Percentiles rank a stretch among this genome's conserved stretches.
Evolutionary conservation across 2,797 vertebrate species (phyloP).

Genomic region (Poeciliopsis presidionis): DNA sequence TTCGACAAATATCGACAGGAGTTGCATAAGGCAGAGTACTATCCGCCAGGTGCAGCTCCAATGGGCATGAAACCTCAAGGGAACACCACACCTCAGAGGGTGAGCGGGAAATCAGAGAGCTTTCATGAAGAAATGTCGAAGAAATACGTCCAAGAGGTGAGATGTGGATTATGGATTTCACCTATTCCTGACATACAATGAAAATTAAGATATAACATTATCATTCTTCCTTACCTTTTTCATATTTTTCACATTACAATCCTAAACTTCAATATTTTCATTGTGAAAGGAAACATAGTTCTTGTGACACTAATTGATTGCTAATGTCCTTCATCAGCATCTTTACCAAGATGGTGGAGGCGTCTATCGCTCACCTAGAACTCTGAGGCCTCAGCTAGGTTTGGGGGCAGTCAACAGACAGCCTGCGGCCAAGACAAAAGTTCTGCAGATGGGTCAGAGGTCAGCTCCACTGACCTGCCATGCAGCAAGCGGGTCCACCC

Average conservation of each 20-base stretch:
- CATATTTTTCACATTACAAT: neutral
- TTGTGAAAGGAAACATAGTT: neutral
- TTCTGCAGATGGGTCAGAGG: slow-evolving; percentile 85
- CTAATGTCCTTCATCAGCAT: slow-evolving; percentile 52
- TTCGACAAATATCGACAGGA: slow-evolving; percentile 91
- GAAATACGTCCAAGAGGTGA: slow-evolving; percentile 83
- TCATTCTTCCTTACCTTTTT: neutral
- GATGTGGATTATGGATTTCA: slow-evolving; percentile 6
- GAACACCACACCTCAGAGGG: slow-evolving; percentile 75
- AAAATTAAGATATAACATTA: neutral
- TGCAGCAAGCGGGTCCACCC: slow-evolving; percentile 65
- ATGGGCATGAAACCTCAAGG: slow-evolving; percentile 83
- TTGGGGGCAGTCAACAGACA: slow-evolving; percentile 89
- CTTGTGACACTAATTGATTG: neutral
- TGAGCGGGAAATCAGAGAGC: slow-evolving; percentile 82
- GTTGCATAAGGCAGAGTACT: slow-evolving; percentile 85
- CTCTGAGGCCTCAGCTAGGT: slow-evolving; percentile 91
- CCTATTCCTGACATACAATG: neutral
- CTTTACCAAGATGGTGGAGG: slow-evolving; percentile 82
- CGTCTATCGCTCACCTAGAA: slow-evolving; percentile 88
- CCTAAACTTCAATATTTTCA: neutral
- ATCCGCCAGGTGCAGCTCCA: slow-evolving; percentile 78
- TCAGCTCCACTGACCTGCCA: slow-evolving; percentile 65
- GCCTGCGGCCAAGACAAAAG: slow-evolving; percentile 86
- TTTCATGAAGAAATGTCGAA: slow-evolving; percentile 83